These are phyloP conservation scores for Mionectes macconnelli DNA, from an alignment of 2,113 vertebrate genomes.

Conservation along the genomic window DNA sequence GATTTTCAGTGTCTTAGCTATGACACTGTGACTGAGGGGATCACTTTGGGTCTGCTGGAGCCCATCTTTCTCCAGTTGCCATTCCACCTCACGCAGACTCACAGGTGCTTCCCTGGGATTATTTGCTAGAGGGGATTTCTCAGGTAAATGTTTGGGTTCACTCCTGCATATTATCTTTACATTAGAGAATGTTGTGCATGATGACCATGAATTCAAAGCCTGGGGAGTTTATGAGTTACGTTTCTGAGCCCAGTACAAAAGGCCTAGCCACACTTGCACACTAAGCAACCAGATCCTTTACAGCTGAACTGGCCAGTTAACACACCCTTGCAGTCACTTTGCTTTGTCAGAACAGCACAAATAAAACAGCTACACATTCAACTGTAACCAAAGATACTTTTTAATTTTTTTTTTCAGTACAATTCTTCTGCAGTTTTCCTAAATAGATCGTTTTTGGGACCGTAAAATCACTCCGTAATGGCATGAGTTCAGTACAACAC, in stretches of 20 bases:
- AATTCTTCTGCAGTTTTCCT: not conserved
- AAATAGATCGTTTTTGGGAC: not conserved
- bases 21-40: accelerated
- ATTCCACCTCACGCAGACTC: not conserved
- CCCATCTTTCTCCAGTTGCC: not conserved
- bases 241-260: not conserved
- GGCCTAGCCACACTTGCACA: not conserved
- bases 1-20: not conserved
- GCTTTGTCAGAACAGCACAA: not conserved
- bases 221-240: not conserved
- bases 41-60: not conserved
- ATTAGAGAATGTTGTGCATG: not conserved
- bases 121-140: not conserved
- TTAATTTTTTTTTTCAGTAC: not conserved
- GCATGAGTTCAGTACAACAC: not conserved
- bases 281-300: not conserved
- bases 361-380: not conserved
- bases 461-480: not conserved
- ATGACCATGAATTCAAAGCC: not conserved
- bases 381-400: not conserved
- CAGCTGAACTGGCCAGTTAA: not conserved
- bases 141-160: not conserved
- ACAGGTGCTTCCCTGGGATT: not conserved
- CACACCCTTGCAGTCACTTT: accelerated
- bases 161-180: not conserved